These are phyloP conservation scores for Gasterosteus aculeatus DNA, from an alignment of 2,113 vertebrate species.

Conservation along the genomic window DNA sequence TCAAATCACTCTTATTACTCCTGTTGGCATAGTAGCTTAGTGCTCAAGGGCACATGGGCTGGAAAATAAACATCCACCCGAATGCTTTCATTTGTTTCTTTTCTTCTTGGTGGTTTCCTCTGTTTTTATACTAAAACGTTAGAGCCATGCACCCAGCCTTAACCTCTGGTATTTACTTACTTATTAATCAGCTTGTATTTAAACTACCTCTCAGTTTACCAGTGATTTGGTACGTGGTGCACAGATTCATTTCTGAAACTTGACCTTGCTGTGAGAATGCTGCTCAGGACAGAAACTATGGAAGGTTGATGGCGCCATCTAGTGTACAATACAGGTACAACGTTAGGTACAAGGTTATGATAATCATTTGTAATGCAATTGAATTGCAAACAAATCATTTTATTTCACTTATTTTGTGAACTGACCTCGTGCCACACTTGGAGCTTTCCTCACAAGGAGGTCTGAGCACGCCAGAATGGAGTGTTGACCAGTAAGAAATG, in stretches of 20 bases:
- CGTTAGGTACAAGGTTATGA: neutral
- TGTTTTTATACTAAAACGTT: neutral
- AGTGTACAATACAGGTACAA: constrained; percentile 8
- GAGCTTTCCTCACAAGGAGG: too few species aligned
- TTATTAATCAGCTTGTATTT: neutral
- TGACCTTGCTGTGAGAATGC: neutral
- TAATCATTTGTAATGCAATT: too few species aligned
- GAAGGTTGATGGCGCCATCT: constrained; percentile 39
- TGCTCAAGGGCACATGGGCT: neutral
- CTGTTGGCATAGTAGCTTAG: neutral
- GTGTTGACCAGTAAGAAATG: too few species aligned
- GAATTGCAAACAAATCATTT: too few species aligned
- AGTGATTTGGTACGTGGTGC: neutral
- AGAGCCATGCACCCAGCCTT: neutral
- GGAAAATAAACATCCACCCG: neutral
- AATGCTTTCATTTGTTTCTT: neutral
- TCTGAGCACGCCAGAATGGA: too few species aligned
- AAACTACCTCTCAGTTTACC: neutral
- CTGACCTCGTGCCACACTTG: too few species aligned
- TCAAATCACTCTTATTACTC: neutral
- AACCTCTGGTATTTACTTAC: neutral
- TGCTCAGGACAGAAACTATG: neutral
- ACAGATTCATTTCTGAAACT: neutral
- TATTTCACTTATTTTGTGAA: too few species aligned
- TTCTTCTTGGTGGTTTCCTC: neutral